A percentile compares a stretch with the other conserved stretches of the same genome.
These are phyloP conservation scores for Hormaphis cornu DNA, from an alignment of 1,140 invertebrate genomes.

Conservation along the genomic window DNA sequence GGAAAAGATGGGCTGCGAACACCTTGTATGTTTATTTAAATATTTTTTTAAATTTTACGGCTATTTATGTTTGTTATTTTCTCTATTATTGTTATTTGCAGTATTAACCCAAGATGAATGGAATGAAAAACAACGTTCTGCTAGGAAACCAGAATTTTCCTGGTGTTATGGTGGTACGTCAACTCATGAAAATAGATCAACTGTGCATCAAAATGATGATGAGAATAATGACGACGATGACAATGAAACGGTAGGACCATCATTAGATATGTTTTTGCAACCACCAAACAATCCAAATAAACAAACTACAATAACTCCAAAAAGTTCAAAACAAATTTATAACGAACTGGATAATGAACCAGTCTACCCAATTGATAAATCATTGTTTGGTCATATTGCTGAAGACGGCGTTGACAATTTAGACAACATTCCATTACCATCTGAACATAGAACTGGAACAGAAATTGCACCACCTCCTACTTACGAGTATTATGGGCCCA, in stretches of 20 bases:
- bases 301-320: background rate
- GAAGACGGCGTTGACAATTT: background rate
- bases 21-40: slow-evolving; percentile 33
- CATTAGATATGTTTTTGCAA: slow-evolving; percentile 37
- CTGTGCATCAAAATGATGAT: background rate
- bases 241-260: slow-evolving; percentile 36
- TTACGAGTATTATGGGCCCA: slow-evolving; percentile 51
- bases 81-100: slow-evolving; percentile 34
- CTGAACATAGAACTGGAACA: slow-evolving; percentile 39
- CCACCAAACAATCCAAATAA: slow-evolving; percentile 21
- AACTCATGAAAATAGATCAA: background rate
- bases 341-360: slow-evolving; percentile 24
- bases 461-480: slow-evolving; percentile 56
- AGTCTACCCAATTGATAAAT: background rate
- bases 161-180: slow-evolving; percentile 40
- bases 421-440: background rate
- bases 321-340: background rate
- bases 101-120: slow-evolving; percentile 69
- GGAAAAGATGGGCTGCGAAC: slow-evolving; percentile 46
- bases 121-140: slow-evolving; percentile 59
- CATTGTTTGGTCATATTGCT: background rate
- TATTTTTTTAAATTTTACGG: background rate
- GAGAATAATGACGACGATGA: background rate
- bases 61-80: background rate
- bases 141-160: slow-evolving; percentile 60